Percentiles rank a stretch among this genome's conserved stretches.
These are phyloP conservation scores for Cheilosia grossa DNA, from an alignment of 2,888 invertebrate genomes.

Conservation along the genomic window DNA sequence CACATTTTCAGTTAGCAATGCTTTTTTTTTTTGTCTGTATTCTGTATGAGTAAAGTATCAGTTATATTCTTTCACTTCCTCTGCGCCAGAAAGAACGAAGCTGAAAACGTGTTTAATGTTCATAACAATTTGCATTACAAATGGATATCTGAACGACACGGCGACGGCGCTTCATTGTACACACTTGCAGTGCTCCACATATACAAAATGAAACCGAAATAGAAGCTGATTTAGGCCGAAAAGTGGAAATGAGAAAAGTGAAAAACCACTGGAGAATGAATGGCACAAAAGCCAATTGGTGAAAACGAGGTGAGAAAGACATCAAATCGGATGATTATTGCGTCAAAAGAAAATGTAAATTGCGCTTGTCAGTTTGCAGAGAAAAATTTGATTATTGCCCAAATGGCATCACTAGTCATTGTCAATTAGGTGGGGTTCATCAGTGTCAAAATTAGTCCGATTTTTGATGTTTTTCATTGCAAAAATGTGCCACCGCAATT, in stretches of 20 bases:
- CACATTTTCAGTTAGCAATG: background rate
- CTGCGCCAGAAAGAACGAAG: conserved; percentile 8
- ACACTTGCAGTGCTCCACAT: conserved; percentile 51
- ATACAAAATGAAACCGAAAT: conserved; percentile 45
- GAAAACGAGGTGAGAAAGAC: conserved; percentile 42
- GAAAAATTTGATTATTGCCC: background rate
- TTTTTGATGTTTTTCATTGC: conserved; percentile 6
- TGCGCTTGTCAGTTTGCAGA: too few species aligned
- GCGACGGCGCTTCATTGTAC: conserved; percentile 4
- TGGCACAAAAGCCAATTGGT: conserved; percentile 11
- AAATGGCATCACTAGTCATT: conserved; percentile 20
- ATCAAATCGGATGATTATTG: conserved; percentile 4
- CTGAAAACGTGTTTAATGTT: conserved; percentile 32
- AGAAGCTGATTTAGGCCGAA: conserved; percentile 31
- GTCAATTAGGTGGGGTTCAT: conserved; percentile 5
- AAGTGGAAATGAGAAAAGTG: background rate
- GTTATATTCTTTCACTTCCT: background rate
- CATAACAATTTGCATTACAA: conserved; percentile 62
- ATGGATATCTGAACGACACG: conserved; percentile 9
- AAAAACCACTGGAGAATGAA: background rate
- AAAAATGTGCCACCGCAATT: background rate
- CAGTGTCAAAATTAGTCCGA: conserved; percentile 4
- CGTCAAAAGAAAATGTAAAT: conserved; percentile 18
- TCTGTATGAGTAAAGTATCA: too few species aligned
- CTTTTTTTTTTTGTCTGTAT: too few species aligned